phyloP scores from a whole-genome alignment of 2,888 invertebrate species.

The Dicranocentrus wangi region DNA sequence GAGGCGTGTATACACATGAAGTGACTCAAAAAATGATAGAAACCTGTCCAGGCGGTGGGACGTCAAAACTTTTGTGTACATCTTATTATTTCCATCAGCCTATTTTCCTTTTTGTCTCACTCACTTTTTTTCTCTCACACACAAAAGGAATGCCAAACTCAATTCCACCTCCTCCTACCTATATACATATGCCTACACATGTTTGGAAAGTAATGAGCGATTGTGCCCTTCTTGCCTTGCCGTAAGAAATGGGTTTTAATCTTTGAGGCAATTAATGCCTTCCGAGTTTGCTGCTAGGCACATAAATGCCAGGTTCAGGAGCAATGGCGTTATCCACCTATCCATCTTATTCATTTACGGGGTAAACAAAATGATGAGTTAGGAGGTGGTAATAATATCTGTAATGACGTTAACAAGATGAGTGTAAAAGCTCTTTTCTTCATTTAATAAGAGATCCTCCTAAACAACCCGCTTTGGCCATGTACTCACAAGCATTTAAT shows the following conservation, averaged over 20 bases:
- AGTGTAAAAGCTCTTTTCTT: constrained; percentile 24
- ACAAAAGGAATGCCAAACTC: not conserved
- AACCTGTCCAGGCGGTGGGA: constrained; percentile 53
- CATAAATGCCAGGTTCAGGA: not conserved
- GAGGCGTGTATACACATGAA: constrained; percentile 15
- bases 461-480: not conserved
- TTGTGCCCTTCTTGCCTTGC: too few species aligned
- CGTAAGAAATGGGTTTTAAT: constrained; percentile 7
- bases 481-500: too few species aligned
- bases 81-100: constrained; percentile 19
- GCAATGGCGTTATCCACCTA: constrained; percentile 4
- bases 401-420: constrained; percentile 62
- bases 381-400: constrained; percentile 58
- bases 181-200: too few species aligned
- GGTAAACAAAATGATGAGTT: constrained; percentile 48
- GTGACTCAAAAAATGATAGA: constrained; percentile 40
- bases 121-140: not conserved
- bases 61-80: constrained; percentile 47
- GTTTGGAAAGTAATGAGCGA: too few species aligned
- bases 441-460: constrained; percentile 8
- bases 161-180: too few species aligned
- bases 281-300: constrained; percentile 12
- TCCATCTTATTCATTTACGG: constrained; percentile 15
- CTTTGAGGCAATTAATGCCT: constrained; percentile 32
- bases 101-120: constrained; percentile 26